Conservation (phyloP, 2,113 vertebrate genomes). For the Archilochus colubris region DNA sequence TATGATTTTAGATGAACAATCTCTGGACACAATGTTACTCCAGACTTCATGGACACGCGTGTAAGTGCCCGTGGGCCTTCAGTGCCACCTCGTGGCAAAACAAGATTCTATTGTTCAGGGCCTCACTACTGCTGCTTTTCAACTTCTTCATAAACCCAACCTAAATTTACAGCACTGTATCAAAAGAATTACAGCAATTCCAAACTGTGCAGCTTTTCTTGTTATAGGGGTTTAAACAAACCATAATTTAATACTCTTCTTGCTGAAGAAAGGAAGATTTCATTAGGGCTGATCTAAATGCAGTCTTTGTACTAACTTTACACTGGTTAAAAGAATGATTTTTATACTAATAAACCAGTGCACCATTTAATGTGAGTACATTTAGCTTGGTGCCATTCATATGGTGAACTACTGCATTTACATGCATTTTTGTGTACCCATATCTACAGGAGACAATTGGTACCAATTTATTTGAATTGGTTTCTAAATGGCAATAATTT, state of each 20-base stretch:
- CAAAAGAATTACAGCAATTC: not conserved
- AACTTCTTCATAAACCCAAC: not conserved
- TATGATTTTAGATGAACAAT: rapidly evolving
- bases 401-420: not conserved
- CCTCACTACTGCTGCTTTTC: not conserved
- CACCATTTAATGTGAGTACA: not conserved
- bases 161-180: not conserved
- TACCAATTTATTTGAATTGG: not conserved
- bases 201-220: not conserved
- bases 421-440: not conserved
- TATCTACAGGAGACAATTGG: not conserved
- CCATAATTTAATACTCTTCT: not conserved
- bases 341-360: not conserved
- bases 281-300: not conserved
- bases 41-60: rapidly evolving
- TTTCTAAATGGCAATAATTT: not conserved
- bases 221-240: not conserved
- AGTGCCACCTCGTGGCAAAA: constrained; percentile 47
- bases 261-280: not conserved
- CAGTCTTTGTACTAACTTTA: not conserved
- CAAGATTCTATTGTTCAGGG: not conserved
- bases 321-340: not conserved
- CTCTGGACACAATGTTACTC: not conserved
- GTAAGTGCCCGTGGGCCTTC: not conserved
- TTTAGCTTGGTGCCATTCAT: not conserved